Percentiles rank a stretch among this genome's conserved stretches.
phyloP scores from a whole-genome alignment of 2,797 vertebrate species.

The Neosilurus hyrtlii region DNA sequence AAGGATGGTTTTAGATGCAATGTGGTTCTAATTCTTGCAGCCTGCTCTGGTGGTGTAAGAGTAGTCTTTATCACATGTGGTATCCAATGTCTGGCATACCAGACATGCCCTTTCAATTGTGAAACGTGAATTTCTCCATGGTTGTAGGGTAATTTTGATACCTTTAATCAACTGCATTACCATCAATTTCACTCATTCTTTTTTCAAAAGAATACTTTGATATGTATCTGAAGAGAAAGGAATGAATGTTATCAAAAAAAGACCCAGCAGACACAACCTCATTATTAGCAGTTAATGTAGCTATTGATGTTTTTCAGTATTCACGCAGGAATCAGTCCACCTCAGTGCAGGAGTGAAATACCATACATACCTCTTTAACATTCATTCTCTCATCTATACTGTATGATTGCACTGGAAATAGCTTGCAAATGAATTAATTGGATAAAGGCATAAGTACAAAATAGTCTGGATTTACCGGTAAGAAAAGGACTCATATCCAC shows the following conservation, averaged over 20 bases:
- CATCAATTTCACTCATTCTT: constrained; percentile 35
- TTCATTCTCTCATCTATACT: constrained; percentile 7
- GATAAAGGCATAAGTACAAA: background rate
- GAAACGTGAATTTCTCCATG: constrained; percentile 47
- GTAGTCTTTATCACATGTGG: constrained; percentile 57
- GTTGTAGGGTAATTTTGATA: constrained; percentile 50
- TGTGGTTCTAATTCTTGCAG: constrained; percentile 60
- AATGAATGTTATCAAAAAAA: constrained; percentile 43
- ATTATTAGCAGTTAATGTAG: constrained; percentile 45
- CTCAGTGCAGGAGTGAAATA: constrained; percentile 28
- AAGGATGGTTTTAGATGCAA: constrained; percentile 56
- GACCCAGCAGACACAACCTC: constrained; percentile 22
- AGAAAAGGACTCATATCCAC: background rate
- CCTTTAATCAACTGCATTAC: constrained; percentile 54
- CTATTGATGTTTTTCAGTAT: constrained; percentile 31
- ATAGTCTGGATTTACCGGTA: background rate
- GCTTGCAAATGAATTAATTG: background rate
- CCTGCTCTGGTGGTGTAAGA: constrained; percentile 52
- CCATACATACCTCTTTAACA: background rate
- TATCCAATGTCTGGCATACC: constrained; percentile 55
- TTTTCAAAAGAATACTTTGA: constrained; percentile 37
- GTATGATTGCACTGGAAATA: constrained; percentile 8
- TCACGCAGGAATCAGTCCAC: constrained; percentile 24
- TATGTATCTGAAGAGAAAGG: constrained; percentile 47
- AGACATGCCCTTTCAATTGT: constrained; percentile 55